These are phyloP conservation scores for Carassius carassius DNA, from an alignment of 2,113 vertebrate genomes.

Conservation along the genomic window DNA sequence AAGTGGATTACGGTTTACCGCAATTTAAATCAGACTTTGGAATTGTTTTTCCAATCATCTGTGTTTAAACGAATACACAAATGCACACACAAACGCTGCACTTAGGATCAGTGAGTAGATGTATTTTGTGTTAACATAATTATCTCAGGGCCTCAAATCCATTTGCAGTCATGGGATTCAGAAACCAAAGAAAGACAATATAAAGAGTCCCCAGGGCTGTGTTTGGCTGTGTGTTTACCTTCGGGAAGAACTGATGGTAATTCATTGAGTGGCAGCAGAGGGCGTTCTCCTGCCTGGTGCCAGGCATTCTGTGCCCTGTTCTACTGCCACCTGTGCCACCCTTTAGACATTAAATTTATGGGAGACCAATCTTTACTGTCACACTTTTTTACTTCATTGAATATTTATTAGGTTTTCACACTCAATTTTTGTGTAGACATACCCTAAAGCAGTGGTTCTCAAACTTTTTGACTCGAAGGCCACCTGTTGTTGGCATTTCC, in stretches of 20 bases:
- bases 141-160: conserved; percentile 4
- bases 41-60: background rate
- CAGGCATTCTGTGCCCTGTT: background rate
- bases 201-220: background rate
- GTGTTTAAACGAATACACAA: background rate
- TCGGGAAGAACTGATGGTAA: background rate
- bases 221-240: background rate
- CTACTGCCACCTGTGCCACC: background rate
- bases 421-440: background rate
- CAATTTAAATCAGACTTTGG: background rate
- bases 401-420: background rate
- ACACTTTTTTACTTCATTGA: background rate
- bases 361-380: background rate
- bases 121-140: conserved; percentile 26
- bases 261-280: conserved; percentile 62
- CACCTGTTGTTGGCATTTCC: no score
- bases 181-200: conserved; percentile 2
- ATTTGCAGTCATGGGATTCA: conserved; percentile 17
- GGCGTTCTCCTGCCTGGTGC: conserved; percentile 53
- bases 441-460: background rate
- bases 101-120: conserved; percentile 14
- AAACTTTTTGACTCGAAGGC: background rate
- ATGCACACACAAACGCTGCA: background rate
- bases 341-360: background rate
- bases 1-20: background rate